Percentiles rank a stretch among this genome's conserved stretches.
Conservation (phyloP, 2,113 vertebrate species). For the Fulica atra region DNA sequence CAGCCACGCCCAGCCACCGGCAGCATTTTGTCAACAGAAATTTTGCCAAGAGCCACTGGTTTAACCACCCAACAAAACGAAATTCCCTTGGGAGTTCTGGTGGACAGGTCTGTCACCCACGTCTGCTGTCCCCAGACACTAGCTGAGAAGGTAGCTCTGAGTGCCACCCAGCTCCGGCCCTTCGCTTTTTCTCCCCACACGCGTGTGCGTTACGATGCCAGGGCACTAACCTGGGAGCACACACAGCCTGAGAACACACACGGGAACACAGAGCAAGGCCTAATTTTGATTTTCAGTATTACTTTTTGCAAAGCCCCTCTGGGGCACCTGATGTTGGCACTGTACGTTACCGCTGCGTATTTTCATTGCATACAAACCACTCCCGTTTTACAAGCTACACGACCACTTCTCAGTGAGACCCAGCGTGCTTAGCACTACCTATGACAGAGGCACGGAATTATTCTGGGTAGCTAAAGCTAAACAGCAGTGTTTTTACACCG, state of each 20-base stretch:
- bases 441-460: constrained; percentile 11
- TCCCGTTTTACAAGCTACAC: constrained; percentile 33
- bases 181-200: background rate
- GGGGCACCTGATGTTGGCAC: constrained; percentile 39
- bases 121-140: background rate
- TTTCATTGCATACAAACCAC: constrained; percentile 53
- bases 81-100: constrained; percentile 38
- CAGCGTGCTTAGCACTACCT: constrained; percentile 73
- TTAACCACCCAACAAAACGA: constrained; percentile 1
- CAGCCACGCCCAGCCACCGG: background rate
- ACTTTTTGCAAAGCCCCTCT: constrained; percentile 27
- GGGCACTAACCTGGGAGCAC: background rate
- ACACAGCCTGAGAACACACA: background rate
- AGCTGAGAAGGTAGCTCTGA: background rate
- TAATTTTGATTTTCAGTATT: background rate
- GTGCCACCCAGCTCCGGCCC: background rate
- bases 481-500: constrained; percentile 65
- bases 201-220: background rate
- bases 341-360: background rate
- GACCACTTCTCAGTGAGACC: constrained; percentile 47
- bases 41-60: background rate
- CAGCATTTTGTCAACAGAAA: background rate
- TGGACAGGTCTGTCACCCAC: background rate
- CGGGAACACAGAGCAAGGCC: background rate
- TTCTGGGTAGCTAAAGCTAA: constrained; percentile 43